phyloP scores from a whole-genome alignment of 1,140 invertebrate genomes.

The Cotesia chilonis region DNA sequence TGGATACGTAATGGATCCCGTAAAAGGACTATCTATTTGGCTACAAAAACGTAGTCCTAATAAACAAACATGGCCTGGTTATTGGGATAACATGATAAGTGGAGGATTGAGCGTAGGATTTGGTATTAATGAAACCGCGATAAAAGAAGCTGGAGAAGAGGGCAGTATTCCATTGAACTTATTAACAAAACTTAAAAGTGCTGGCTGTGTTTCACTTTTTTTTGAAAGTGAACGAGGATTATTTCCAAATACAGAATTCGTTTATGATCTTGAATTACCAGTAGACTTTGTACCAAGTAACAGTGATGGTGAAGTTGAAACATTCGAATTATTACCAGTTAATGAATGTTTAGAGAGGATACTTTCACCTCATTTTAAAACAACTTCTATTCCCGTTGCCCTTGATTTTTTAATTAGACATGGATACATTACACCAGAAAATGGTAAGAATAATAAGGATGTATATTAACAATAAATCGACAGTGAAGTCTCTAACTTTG shows the following conservation, averaged over 20 bases:
- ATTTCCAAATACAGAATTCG: conserved; percentile 93
- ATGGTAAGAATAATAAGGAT: conserved; percentile 70
- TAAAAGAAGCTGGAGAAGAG: conserved; percentile 94
- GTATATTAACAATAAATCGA: conserved; percentile 7
- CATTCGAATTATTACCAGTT: conserved; percentile 85
- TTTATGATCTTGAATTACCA: conserved; percentile 93
- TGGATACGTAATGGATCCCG: conserved; percentile 86
- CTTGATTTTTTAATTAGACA: conserved; percentile 92
- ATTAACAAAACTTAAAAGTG: conserved; percentile 78
- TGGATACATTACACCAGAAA: conserved; percentile 87
- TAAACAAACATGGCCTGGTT: conserved; percentile 94
- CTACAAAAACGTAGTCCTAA: conserved; percentile 87
- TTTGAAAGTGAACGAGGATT: conserved; percentile 92
- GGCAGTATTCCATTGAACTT: conserved; percentile 83
- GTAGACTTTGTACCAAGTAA: conserved; percentile 88
- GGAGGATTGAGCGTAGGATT: conserved; percentile 90
- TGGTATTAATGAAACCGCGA: conserved; percentile 85
- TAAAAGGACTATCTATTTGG: conserved; percentile 90
- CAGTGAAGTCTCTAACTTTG: neutral
- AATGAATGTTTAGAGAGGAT: conserved; percentile 82
- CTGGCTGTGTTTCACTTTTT: conserved; percentile 88
- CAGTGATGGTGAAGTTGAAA: conserved; percentile 91
- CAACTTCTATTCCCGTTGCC: conserved; percentile 88
- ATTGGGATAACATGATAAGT: conserved; percentile 95
- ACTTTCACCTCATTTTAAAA: conserved; percentile 87